Base-by-base conservation (phyloP, 2,888 invertebrate genomes). In the Drosophila kanekoi region DNA sequence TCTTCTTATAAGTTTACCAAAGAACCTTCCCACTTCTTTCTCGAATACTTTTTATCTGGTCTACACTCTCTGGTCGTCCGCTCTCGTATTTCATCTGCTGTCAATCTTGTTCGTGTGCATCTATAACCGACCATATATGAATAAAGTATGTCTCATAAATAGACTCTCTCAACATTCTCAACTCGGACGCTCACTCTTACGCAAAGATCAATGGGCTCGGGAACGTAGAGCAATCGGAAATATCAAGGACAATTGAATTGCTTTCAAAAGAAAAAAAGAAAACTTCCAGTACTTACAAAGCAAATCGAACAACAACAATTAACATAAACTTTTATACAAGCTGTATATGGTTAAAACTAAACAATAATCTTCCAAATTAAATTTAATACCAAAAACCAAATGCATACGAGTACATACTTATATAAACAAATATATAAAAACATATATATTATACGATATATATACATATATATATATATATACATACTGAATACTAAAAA, bases 341-440 rank as follows among this genome's bases (percentile, higher is more conserved):
- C 83, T 82, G 69, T 79, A 70, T 64, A 76, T 87, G 72, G 78
- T 72, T 53, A 67, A 69, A 73, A 70, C 87, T 86, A 71, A 74
- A 67, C 72, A 81, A 87, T 68, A 81, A 81, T 83, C 83, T 83
- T 83, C 83, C 83, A 83, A 82, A 79, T 88, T 82, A 87, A 74
- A 63, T 79, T 77, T 69, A 64, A 72, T 51, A 51, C 8, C 41
- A 18, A 78, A 60, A 33, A 47, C 40, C 23, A 63, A 64, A 54
- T 48, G 41, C 57, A 66, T 49, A 72, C 68, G 35, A 47, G 28
- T 48, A 77, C 68, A 68, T 76, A 78, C 54, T 58, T 63, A 77
- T 63, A 41, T 58, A 53, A 32, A 72, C 32, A 54, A n/a, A n/a
- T 14, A 44, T 10, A 58, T 38, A 60, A 38, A 20, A 13, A 33